Percentiles rank a stretch among this genome's conserved stretches.
These are phyloP conservation scores for Pardalotus punctatus DNA, from an alignment of 2,113 vertebrate genomes.

Conservation along the genomic window DNA sequence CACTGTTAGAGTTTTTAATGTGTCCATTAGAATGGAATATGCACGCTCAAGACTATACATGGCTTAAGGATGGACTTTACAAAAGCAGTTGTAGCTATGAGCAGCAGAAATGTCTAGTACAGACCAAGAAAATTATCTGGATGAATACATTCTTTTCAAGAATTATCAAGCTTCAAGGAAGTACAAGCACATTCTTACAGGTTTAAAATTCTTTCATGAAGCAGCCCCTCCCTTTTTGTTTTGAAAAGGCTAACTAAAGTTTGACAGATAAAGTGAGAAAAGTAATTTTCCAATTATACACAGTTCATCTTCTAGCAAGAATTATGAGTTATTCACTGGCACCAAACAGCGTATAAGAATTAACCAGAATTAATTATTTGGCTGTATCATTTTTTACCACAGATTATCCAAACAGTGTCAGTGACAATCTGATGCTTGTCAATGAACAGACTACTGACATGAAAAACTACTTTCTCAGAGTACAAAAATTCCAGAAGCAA, in stretches of 20 bases:
- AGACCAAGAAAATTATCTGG: not conserved
- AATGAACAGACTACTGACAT: slow-evolving; percentile 49
- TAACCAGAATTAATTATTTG: slow-evolving; percentile 50
- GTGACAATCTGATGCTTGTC: slow-evolving; percentile 52
- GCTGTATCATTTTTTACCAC: slow-evolving; percentile 2
- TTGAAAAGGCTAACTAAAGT: slow-evolving; percentile 40
- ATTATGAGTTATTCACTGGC: not conserved
- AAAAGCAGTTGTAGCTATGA: not conserved
- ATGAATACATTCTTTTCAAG: slow-evolving; percentile 15
- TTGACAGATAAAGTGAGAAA: slow-evolving; percentile 56
- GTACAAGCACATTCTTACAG: slow-evolving; percentile 23
- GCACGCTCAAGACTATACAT: not conserved
- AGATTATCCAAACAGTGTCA: slow-evolving; percentile 51
- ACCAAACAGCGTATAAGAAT: not conserved
- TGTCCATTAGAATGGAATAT: not conserved
- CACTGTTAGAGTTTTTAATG: not conserved
- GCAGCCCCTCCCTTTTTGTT: slow-evolving; percentile 32
- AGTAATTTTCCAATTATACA: slow-evolving; percentile 41
- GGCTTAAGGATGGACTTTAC: not conserved
- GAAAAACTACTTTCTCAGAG: slow-evolving; percentile 35
- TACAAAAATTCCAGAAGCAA: not conserved
- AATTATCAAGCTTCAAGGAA: slow-evolving; percentile 37
- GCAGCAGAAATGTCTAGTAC: not conserved
- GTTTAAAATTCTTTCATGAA: slow-evolving; percentile 54
- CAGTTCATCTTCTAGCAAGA: slow-evolving; percentile 14